phyloP scores from a whole-genome alignment of 2,888 invertebrate species.

The Chrysotoxum bicinctum region DNA sequence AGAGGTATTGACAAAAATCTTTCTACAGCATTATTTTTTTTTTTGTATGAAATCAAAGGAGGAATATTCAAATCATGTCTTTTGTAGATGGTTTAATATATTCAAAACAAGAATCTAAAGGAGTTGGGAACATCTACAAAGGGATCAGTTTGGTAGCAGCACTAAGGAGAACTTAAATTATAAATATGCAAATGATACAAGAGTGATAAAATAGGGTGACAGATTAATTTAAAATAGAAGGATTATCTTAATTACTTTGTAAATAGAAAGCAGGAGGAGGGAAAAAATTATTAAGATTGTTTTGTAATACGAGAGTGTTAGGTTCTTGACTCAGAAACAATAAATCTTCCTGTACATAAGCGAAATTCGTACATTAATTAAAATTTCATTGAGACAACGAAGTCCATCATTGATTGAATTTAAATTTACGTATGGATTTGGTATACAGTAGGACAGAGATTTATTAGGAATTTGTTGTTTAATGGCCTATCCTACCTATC shows the following conservation, averaged over 20 bases:
- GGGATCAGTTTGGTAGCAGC: not conserved
- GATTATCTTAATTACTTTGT: constrained; percentile 1
- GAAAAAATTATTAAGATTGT: too few species aligned
- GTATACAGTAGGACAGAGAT: too few species aligned
- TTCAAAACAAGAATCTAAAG: constrained; percentile 3
- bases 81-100: constrained; percentile 32
- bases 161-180: not conserved
- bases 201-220: constrained; percentile 8
- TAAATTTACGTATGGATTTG: too few species aligned
- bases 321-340: too few species aligned
- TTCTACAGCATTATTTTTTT: not conserved
- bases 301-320: too few species aligned
- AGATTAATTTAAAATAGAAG: not conserved
- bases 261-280: not conserved
- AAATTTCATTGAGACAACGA: too few species aligned
- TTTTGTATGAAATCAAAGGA: not conserved
- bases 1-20: not conserved
- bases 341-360: too few species aligned
- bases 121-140: not conserved
- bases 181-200: constrained; percentile 32
- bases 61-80: constrained; percentile 1
- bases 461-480: too few species aligned
- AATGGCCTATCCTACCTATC: too few species aligned
- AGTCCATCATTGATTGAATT: too few species aligned
- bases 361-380: too few species aligned